phyloP scores from a whole-genome alignment of 2,797 vertebrate species.

The Xiphorhynchus erythropygius region DNA sequence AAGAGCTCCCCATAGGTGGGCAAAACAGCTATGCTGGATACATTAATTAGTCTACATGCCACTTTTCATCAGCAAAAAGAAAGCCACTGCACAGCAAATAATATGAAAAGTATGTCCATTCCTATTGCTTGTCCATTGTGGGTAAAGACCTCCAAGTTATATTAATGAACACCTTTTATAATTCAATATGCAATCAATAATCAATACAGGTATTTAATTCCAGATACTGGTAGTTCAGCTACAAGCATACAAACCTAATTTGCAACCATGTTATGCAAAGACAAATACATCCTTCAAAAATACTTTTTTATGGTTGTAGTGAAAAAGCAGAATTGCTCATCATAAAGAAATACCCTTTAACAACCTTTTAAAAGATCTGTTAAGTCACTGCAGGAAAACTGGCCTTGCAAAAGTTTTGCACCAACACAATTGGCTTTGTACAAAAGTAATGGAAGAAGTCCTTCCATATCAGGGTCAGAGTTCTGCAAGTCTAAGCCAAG shows the following conservation, averaged over 20 bases:
- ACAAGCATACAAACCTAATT: not conserved
- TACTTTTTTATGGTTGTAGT: not conserved
- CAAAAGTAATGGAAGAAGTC: not conserved
- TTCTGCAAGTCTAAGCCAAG: not conserved
- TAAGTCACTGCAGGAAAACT: not conserved
- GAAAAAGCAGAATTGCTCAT: not conserved
- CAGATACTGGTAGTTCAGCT: not conserved
- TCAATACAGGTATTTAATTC: not conserved
- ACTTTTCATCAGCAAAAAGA: not conserved
- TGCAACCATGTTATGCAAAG: not conserved
- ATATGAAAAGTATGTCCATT: not conserved
- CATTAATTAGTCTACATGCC: not conserved
- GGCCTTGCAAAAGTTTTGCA: not conserved
- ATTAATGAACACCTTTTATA: not conserved
- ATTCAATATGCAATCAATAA: not conserved
- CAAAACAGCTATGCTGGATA: not conserved
- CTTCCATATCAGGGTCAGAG: not conserved
- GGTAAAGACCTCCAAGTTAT: not conserved
- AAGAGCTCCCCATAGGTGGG: not conserved
- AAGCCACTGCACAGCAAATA: not conserved
- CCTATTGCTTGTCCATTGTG: not conserved
- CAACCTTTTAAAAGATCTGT: not conserved
- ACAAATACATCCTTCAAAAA: not conserved
- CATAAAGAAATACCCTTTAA: not conserved
- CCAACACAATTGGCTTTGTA: not conserved